Evolutionary conservation across 2,113 vertebrate genomes (phyloP), one percentile per base, ranked within the genome.

Genomic region (Indicator indicator): DNA sequence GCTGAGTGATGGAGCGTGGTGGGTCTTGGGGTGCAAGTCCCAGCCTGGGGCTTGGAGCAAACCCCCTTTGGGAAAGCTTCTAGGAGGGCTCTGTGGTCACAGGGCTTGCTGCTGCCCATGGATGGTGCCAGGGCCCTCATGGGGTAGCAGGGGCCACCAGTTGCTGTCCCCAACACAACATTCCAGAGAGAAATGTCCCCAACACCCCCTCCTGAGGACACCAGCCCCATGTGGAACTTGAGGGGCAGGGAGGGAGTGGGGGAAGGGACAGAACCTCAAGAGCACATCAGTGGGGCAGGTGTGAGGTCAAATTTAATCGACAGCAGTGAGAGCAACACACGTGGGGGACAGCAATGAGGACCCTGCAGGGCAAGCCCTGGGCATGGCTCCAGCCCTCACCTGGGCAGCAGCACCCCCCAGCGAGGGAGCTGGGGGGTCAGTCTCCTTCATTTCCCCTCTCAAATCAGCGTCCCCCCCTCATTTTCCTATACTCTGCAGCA

Each of bases 401-500:
- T 3, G 54, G 20, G 63, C 42, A 63, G 59, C 36, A 9, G 50
- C 16, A 6, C 23, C 14, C 26, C 6, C n/a, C n/a, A n/a, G n/a
- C n/a, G n/a, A n/a, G n/a, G n/a, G n/a, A n/a, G n/a, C n/a, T n/a
- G 36, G 36, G 18, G 89, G 91, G 79, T 85, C 27, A 1, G 20
- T 44, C 16, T 30, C n/a, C 69, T 87, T 55, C 20, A 11, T 33
- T 7, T 4, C 32, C 18, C 23, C 3, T 21, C 27, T 62, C 56
- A 50, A 17, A 4, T 46, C 24, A 17, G 38, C 1, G 19, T 59
- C 59, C 59, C 56, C 48, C n/a, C 59, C 30, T 97, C 94, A 97
- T 86, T 97, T 97, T 28, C 98, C 98, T 84, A 97, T 95, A 80
- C 86, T 95, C 69, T 97, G 97, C 85, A 98, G 94, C 62, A 98